phyloP scores from a whole-genome alignment of 2,888 invertebrate species.

The Scrobipalpa atriplicella region DNA sequence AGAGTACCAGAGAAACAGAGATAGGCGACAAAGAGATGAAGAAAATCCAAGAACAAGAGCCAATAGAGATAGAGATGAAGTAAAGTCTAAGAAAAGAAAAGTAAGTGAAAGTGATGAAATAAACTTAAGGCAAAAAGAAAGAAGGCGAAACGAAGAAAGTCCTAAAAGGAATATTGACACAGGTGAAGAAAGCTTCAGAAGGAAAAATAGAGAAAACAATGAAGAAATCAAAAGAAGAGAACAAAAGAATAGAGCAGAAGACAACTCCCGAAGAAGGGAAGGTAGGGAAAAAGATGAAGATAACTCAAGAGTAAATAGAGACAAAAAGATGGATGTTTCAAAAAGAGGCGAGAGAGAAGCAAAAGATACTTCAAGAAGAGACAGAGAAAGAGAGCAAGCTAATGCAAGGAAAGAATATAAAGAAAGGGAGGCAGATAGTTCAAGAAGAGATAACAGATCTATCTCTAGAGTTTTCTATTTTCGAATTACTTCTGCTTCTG shows the following conservation, averaged over 20 bases:
- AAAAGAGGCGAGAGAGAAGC: neutral
- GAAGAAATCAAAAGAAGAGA: neutral
- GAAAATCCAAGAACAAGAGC: slow-evolving; percentile 36
- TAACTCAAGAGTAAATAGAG: slow-evolving; percentile 1
- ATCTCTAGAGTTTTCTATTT: slow-evolving; percentile 33
- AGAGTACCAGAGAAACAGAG: slow-evolving; percentile 33
- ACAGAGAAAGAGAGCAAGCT: neutral
- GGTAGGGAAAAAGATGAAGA: neutral
- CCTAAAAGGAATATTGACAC: neutral
- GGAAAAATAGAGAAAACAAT: neutral
- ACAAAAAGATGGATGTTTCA: neutral
- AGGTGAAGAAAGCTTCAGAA: neutral
- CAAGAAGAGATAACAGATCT: slow-evolving; percentile 14
- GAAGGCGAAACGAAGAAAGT: neutral
- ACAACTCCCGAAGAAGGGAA: neutral
- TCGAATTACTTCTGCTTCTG: slow-evolving; percentile 37
- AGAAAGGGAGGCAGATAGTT: neutral
- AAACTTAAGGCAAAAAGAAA: neutral
- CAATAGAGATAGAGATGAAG: slow-evolving; percentile 9
- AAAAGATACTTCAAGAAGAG: slow-evolving; percentile 22
- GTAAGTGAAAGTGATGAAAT: neutral
- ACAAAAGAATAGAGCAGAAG: neutral
- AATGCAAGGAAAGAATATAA: neutral
- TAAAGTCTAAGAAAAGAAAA: neutral
- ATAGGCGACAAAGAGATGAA: slow-evolving; percentile 35